Base-by-base conservation (phyloP, 1,140 invertebrate genomes). In the Drosophila biarmipes region DNA sequence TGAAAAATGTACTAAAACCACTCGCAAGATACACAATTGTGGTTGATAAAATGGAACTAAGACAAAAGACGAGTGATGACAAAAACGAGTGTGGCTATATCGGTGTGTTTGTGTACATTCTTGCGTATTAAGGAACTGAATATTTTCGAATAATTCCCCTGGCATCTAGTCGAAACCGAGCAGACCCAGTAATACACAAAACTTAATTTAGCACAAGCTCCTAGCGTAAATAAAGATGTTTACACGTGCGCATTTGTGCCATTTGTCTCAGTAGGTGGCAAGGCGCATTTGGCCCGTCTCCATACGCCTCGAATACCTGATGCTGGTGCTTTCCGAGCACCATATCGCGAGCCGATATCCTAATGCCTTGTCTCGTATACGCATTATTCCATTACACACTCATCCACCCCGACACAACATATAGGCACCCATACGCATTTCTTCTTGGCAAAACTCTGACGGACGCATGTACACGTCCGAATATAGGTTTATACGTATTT, bases 181-280 rank as follows among this genome's bases (percentile, higher is more conserved):
- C 59, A 76, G 75, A 75, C 79, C 81, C 74, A 86, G 81, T 86
- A 86, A 86, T 80, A 85, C 61, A 80, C 84, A 71, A 67, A 78
- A 85, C 81, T 86, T 86, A 85, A 71, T 85, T 85, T 85, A 85
- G 81, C 81, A 80, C 73, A 67, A 86, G 85, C 77, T 79, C 73
- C 46, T 59, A 59, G 79, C 79, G 85, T 64, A 80, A 84, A 78
- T 80, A 80, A 69, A 78, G 73, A 78, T 80, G 71, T 80, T 80
- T 61, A 78, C 71, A 80, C 66, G 56, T 59, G 55, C 54, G 61
- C 68, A 49, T 53, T 64, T 52, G 45, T 67, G 45, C 59, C 45
- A 67, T 57, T 57, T 57, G 55, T 57, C 55, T 57, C 55, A 57
- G 55, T 57, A 35, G 55, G 42, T 46, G 55, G 46, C 31, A 14